These are phyloP conservation scores for Dromius quadrimaculatus DNA, from an alignment of 2,888 invertebrate species.

Conservation along the genomic window DNA sequence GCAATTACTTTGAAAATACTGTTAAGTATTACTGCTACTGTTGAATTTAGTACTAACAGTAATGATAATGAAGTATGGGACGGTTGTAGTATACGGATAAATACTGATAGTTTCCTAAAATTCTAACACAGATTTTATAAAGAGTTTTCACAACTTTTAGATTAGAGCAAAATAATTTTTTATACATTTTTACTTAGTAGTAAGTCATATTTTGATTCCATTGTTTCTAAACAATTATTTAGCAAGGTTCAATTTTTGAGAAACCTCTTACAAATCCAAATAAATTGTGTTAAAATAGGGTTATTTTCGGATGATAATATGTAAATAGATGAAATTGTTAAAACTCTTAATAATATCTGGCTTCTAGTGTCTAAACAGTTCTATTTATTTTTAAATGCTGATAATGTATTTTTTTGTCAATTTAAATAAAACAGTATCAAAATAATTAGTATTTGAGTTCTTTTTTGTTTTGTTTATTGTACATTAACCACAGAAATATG, in stretches of 20 bases:
- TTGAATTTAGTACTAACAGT: conserved; percentile 5
- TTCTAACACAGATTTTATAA: not conserved
- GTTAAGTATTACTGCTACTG: conserved; percentile 1
- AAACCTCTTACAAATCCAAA: too few species aligned
- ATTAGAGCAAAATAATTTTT: too few species aligned
- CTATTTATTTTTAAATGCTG: not conserved
- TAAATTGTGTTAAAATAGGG: too few species aligned
- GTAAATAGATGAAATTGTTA: too few species aligned
- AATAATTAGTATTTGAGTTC: conserved; percentile 28
- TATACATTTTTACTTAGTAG: too few species aligned
- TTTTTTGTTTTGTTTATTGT: conserved; percentile 25
- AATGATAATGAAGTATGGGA: conserved; percentile 18
- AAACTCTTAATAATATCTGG: too few species aligned
- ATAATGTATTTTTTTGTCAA: not conserved
- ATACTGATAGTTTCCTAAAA: conserved; percentile 20
- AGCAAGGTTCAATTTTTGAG: too few species aligned
- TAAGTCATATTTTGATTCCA: too few species aligned
- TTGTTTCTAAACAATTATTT: too few species aligned
- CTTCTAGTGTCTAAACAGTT: conserved; percentile 7
- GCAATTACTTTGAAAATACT: conserved; percentile 6
- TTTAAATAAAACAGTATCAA: conserved; percentile 21
- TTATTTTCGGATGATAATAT: too few species aligned
- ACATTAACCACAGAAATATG: conserved; percentile 32
- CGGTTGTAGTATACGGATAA: conserved; percentile 43
- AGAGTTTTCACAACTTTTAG: not conserved